Evolutionary conservation across 2,113 vertebrate genomes (phyloP).

Genomic region (Bubo blakistoni): DNA sequence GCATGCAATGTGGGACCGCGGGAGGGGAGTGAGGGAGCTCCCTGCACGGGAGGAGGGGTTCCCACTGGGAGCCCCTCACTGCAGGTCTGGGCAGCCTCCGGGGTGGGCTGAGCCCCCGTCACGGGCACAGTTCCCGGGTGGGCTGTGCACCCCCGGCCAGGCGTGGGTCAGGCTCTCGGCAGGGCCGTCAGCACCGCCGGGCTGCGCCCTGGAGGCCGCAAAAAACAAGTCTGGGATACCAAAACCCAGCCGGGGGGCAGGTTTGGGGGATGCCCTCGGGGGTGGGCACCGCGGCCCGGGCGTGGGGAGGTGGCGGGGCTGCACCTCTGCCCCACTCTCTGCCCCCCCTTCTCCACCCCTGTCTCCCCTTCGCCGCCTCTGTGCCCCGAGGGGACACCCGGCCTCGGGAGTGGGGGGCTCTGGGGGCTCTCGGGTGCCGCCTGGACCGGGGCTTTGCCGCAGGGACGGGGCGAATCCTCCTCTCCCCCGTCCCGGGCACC

Average conservation of each 20-base stretch:
- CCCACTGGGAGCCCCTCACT: not conserved
- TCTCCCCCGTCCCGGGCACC: rapidly evolving
- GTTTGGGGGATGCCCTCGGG: not conserved
- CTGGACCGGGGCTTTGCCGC: not conserved
- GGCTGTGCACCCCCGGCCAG: not conserved
- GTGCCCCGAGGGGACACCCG: not conserved
- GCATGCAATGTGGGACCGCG: rapidly evolving
- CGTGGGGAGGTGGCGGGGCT: not conserved
- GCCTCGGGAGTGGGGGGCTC: not conserved
- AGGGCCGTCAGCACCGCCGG: not conserved
- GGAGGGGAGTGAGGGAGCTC: not conserved
- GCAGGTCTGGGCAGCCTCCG: not conserved
- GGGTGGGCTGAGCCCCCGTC: not conserved
- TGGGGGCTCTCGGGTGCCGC: not conserved
- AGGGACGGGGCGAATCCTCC: not conserved
- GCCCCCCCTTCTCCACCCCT: not conserved
- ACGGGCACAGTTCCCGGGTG: rapidly evolving
- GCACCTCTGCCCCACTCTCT: not conserved
- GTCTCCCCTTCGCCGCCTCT: not conserved
- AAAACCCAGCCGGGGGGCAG: not conserved
- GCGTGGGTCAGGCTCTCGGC: rapidly evolving
- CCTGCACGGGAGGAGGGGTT: rapidly evolving
- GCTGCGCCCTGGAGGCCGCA: rapidly evolving
- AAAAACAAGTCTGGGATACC: not conserved
- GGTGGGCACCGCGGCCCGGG: not conserved